Evolutionary conservation across 2,797 vertebrate genomes (phyloP).

Genomic region (Dermochelys coriacea): DNA sequence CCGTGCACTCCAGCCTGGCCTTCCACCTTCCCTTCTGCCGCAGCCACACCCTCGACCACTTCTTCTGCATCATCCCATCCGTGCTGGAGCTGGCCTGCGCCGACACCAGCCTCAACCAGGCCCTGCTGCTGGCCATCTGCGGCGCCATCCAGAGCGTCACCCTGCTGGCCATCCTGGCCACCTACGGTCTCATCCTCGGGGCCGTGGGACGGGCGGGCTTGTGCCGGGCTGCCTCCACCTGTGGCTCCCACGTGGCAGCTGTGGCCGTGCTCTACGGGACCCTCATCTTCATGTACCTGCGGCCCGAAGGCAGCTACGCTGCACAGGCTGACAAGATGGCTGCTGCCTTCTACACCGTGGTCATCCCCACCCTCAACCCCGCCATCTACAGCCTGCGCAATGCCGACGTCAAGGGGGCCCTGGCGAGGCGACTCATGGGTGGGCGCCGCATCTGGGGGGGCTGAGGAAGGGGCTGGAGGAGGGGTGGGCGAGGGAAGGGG

Average conservation of each 20-base stretch:
- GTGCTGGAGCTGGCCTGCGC: background rate
- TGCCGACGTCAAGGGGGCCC: constrained; percentile 6
- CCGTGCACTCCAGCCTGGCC: background rate
- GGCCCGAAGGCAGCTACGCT: background rate
- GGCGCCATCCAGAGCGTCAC: background rate
- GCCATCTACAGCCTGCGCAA: constrained; percentile 37
- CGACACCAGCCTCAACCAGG: background rate
- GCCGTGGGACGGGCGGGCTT: background rate
- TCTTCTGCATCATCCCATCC: background rate
- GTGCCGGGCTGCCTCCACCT: background rate
- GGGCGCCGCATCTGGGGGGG: background rate
- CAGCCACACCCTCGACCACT: background rate
- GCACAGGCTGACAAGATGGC: background rate
- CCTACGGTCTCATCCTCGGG: background rate
- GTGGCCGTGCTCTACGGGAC: background rate
- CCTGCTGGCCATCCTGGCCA: background rate
- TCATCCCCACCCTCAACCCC: constrained; percentile 38
- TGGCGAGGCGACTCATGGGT: background rate
- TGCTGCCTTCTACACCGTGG: constrained; percentile 20
- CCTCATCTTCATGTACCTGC: background rate
- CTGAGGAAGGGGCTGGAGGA: background rate
- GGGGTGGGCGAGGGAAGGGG: background rate
- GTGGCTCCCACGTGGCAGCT: constrained; percentile 1
- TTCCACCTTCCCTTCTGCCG: background rate
- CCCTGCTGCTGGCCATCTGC: background rate